Percentiles rank a stretch among this genome's conserved stretches.
phyloP scores from a whole-genome alignment of 2,113 vertebrate genomes.

The Ascaphus truei region DNA sequence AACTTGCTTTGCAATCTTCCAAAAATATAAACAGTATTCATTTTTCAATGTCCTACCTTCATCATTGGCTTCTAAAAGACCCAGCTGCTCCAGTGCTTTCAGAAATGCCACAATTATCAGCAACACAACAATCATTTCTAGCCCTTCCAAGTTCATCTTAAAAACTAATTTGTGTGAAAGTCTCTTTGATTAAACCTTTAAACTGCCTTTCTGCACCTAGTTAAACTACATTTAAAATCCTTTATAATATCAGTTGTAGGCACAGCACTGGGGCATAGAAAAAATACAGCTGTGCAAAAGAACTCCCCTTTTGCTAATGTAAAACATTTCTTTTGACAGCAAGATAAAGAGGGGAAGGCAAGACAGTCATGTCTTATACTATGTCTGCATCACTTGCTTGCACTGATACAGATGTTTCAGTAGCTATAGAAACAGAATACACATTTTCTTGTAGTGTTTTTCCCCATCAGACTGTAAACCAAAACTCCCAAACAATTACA shows the following conservation, averaged over 20 bases:
- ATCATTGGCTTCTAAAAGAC: constrained; percentile 54
- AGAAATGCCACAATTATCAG: constrained; percentile 61
- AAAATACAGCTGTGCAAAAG: constrained; percentile 45
- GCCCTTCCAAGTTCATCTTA: constrained; percentile 61
- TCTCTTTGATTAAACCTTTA: constrained; percentile 54
- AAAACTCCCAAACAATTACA: constrained; percentile 42
- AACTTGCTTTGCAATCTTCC: too few species aligned
- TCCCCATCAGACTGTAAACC: too few species aligned
- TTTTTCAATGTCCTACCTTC: constrained; percentile 54
- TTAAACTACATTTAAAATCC: constrained; percentile 52
- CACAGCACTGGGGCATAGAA: constrained; percentile 42
- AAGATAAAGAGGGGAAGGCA: constrained; percentile 49
- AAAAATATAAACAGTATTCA: too few species aligned
- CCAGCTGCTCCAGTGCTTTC: constrained; percentile 55
- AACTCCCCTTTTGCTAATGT: constrained; percentile 40
- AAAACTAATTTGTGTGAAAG: constrained; percentile 53
- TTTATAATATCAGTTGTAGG: constrained; percentile 42
- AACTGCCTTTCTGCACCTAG: constrained; percentile 44
- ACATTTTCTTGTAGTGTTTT: constrained; percentile 52
- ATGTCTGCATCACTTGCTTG: constrained; percentile 61
- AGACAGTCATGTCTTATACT: constrained; percentile 62
- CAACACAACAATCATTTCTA: constrained; percentile 62
- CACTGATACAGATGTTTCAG: constrained; percentile 63
- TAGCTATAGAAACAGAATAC: constrained; percentile 61
- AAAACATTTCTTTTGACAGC: constrained; percentile 58